Base-by-base conservation (phyloP, 2,797 vertebrate species). In the Ficedula albicollis region DNA sequence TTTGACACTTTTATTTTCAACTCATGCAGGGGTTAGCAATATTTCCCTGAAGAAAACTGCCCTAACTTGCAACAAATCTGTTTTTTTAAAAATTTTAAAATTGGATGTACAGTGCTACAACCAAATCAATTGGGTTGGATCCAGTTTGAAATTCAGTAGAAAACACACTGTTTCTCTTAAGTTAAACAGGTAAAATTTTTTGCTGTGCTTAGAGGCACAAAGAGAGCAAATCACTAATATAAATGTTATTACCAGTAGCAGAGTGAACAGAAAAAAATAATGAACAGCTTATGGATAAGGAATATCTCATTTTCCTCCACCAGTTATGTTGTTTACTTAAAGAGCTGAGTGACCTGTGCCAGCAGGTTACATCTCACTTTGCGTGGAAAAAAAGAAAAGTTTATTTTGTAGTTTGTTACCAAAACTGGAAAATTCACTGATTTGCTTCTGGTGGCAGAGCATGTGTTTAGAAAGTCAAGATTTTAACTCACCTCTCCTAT, bases 21-120 rank as follows among this genome's bases (percentile, higher is more conserved):
- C n/a, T 86, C 78, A 62, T 58, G 82, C 90, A 94, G 76, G 81
- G 46, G 58, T 93, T 92, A 91, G 91, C 94, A 94, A 90, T 88
- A 95, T 78, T 88, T 62, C 76, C 55, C 43, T 22, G 66, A 30
- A 70, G 95, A 67, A 87, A 94, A 68, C 41, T 66, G 39, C 62
- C 51, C 83, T 79, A 89, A 81, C 55, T 39, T 81, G 29, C 80
- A 78, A 84, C 54, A 86, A 93, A 93, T 84, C 78, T 52, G 46
- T 30, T 58, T 78, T 78, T 83, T 86, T 54, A n/a, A 59, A 92
- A 80, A 26, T 90, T 91, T 86, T 51, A 59, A 55, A 72, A 62
- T 32, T 59, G 80, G 66, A 41, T n/a, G 23, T 43, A 87, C 69
- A 64, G 62, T 54, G 38, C 49, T 70, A 83, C 36, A 32, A 72